Conservation (phyloP, 1,140 invertebrate species). For the Hesperophylax magnus region DNA sequence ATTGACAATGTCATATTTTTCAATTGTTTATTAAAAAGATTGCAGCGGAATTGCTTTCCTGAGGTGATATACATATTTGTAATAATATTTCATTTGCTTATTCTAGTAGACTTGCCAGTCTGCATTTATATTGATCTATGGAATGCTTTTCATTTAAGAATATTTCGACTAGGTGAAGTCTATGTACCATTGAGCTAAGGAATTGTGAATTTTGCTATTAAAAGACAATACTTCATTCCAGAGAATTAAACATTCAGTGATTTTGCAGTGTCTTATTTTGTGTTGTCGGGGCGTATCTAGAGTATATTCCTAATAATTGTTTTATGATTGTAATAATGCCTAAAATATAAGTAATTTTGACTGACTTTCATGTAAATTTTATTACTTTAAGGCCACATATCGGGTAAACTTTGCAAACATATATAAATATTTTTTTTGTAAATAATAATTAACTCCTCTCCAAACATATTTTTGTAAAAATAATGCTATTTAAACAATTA, state of each 20-base stretch:
- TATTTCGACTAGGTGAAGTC: background rate
- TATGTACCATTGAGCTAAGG: background rate
- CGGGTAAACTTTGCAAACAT: background rate
- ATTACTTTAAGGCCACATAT: background rate
- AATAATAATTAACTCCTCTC: conserved; percentile 2
- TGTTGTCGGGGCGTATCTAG: conserved; percentile 10
- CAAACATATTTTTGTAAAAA: conserved; percentile 7
- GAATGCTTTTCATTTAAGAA: background rate
- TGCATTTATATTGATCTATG: background rate
- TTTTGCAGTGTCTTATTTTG: conserved; percentile 42
- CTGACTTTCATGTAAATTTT: conserved; percentile 20
- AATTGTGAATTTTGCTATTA: conserved; percentile 29
- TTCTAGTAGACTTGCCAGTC: background rate
- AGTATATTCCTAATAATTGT: background rate
- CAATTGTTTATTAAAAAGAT: no score
- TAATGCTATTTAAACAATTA: background rate
- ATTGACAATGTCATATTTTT: no score
- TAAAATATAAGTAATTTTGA: conserved; percentile 10
- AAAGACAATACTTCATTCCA: conserved; percentile 44
- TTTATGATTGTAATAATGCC: background rate
- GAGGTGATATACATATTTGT: no score
- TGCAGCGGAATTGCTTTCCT: no score
- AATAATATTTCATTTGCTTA: background rate
- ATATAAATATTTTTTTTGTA: background rate
- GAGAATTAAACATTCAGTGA: conserved; percentile 41